A percentile compares a stretch with the other conserved stretches of the same genome.
Conservation (phyloP, 1,140 invertebrate species). For the Zaprionus tsacasi region DNA sequence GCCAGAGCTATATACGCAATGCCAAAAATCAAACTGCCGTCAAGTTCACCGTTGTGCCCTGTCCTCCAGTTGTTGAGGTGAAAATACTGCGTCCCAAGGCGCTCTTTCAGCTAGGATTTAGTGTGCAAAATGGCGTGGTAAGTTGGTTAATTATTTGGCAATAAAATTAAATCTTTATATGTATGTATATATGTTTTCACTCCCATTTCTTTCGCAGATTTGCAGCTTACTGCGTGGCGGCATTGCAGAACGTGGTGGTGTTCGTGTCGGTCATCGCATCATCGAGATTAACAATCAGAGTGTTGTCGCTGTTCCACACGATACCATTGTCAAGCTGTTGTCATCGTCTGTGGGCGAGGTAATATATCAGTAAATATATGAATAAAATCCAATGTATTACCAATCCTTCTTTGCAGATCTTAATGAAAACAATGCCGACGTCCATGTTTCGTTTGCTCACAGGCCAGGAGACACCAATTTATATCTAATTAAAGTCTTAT, state of each 20-base stretch:
- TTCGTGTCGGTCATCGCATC: conserved; percentile 99
- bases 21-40: conserved; percentile 99
- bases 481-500: conserved; percentile 90
- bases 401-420: conserved; percentile 90
- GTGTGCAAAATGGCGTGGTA: conserved; percentile 99
- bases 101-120: conserved; percentile 99
- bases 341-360: conserved; percentile 99
- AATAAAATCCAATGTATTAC: neutral
- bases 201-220: conserved; percentile 88
- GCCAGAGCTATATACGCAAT: conserved; percentile 99
- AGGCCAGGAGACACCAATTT: conserved; percentile 99
- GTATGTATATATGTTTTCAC: neutral
- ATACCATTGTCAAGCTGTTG: conserved; percentile 99
- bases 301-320: conserved; percentile 99
- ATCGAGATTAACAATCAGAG: conserved; percentile 99
- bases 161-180: neutral
- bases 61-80: conserved; percentile 99
- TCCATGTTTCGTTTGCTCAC: conserved; percentile 99
- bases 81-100: conserved; percentile 99
- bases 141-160: conserved; percentile 75
- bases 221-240: conserved; percentile 98
- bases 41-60: conserved; percentile 99
- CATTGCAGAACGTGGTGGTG: conserved; percentile 98
- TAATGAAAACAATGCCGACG: conserved; percentile 99
- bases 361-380: conserved; percentile 44